Evolutionary conservation across 2,888 invertebrate genomes (phyloP), one percentile per base, ranked within the genome.

Genomic region (Pelosia muscerda): DNA sequence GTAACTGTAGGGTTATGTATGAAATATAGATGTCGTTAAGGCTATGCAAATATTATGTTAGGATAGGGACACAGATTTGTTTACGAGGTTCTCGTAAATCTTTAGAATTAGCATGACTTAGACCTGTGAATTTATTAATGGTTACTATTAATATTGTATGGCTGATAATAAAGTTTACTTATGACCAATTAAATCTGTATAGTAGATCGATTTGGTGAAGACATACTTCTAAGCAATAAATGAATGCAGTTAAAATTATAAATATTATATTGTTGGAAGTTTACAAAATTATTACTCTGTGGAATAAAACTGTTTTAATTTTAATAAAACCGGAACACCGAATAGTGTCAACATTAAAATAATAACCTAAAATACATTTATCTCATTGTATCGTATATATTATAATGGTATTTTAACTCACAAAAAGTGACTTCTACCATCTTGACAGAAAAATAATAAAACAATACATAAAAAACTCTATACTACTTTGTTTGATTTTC

Each of bases 31-130:
- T 59, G 63, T 68, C 59, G 58, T 74, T 75, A 74, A 61, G 26
- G 64, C 60, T 73, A 76, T 76, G 73, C 57, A 73, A 78, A 73
- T 72, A 68, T 63, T n/a, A 61, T 13, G 66, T 72, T 62, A 55
- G 59, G 58, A 49, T 65, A 58, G 38, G 62, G 57, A 64, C 60
- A 60, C 23, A 56, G 25, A 66, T 71, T 68, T 54, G 69, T 73
- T 78, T 63, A 66, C 28, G 34, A 34, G 11, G 1, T 42, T 23
- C 54, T 26, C 23, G n/a, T 28, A 31, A 62, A 54, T 61, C 13
- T 65, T n/a, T 25, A n/a, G 25, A 28, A 56, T 68, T 55, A 58
- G 38, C 58, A 1, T 62, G 25, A 53, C 25, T 49, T 59, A 59
- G 19, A 25, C 19, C 38, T 10, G 23, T 23, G 15, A 38, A 38